Base-by-base conservation (phyloP, 2,113 vertebrate species). In the Eurypyga helias region DNA sequence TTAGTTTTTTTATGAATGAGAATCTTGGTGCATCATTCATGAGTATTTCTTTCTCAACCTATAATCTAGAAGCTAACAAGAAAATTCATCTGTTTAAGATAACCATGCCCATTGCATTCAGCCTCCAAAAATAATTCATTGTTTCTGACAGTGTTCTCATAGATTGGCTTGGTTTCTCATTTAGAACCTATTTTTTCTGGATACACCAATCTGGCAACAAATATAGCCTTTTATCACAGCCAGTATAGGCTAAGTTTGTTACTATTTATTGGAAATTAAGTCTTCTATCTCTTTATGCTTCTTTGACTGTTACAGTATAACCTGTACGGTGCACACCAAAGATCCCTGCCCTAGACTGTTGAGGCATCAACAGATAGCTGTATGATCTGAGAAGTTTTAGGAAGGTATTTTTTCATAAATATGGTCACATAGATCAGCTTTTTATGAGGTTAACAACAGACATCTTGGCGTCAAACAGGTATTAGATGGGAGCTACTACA, bases 211-310 rank as follows among this genome's bases (percentile, higher is more conserved):
- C 7, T 60, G 13, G 29, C 51, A 80, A 29, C 38, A 75, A 51
- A 45, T 1, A 38, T 3, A 64, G 2, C 7, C 38, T 83, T 34
- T 92, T 60, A 26, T 55, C 33, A 34, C 13, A 54, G 9, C 24
- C 5, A 1, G 3, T 41, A 26, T 9, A 77, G 11, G 2, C 31
- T 46, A 51, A 62, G 1, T 77, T 83, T 0, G 2, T 51, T 34
- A 4, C 3, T 25, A 12, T 11, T 2, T 41, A 16, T 18, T 38
- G 29, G 43, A 91, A 87, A 82, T 57, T 12, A 48, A 2, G 7
- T 52, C 29, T 38, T 72, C 49, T 77, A 52, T 5, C 3, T 4
- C 12, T 52, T 72, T 51, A 69, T 4, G 3, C 31, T 72, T 51
- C 8, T 80, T 8, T 62, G n/a, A 51, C 13, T 76, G 6, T 52